These are phyloP conservation scores for Brachionus paranguensis DNA, from an alignment of 1,140 invertebrate species.

Conservation along the genomic window DNA sequence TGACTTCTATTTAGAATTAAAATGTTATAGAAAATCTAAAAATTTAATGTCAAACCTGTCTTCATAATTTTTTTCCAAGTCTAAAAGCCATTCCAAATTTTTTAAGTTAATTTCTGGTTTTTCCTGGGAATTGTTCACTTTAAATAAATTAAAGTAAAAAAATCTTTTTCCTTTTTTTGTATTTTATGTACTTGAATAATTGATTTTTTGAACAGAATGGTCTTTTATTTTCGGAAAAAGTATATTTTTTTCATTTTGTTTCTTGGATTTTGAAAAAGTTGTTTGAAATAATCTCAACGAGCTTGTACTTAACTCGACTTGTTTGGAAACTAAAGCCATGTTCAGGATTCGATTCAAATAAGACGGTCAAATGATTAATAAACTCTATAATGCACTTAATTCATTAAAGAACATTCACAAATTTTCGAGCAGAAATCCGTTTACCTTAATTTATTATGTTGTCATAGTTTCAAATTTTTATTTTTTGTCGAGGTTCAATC, in stretches of 20 bases:
- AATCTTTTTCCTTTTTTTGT: not conserved
- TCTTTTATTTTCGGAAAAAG: not conserved
- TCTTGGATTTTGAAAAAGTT: not conserved
- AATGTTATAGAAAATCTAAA: not conserved
- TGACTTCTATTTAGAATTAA: constrained; percentile 41
- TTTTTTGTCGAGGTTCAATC: not conserved
- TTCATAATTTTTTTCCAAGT: not conserved
- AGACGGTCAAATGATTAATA: not conserved
- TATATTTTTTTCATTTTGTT: not conserved
- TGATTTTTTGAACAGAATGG: not conserved
- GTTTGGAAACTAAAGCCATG: constrained; percentile 6
- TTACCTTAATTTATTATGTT: constrained; percentile 19
- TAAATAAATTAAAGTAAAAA: not conserved
- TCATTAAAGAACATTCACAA: not conserved
- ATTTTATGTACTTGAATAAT: not conserved
- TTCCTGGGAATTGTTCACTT: not conserved
- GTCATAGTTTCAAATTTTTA: not conserved
- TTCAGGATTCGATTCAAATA: not conserved
- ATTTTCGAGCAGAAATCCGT: not conserved
- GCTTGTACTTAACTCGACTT: not conserved
- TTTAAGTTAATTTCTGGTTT: constrained; percentile 10
- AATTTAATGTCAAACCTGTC: not conserved
- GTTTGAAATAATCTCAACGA: not conserved
- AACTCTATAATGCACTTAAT: not conserved
- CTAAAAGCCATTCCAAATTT: constrained; percentile 21